phyloP scores from a whole-genome alignment of 2,888 invertebrate genomes.

The Parnassius mnemosyne region DNA sequence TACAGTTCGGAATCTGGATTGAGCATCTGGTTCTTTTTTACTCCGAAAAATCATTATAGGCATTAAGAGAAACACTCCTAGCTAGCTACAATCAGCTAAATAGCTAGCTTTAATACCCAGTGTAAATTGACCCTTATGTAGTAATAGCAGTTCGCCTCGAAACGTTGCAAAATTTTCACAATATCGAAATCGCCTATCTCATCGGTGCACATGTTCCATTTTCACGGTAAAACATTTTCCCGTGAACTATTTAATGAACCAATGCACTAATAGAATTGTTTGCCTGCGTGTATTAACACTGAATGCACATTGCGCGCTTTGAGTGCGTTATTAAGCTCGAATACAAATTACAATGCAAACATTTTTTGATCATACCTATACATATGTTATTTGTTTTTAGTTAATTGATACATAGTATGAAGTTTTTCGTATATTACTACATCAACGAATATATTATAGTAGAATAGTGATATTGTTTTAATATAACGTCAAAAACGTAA shows the following conservation, averaged over 20 bases:
- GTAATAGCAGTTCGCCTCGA: background rate
- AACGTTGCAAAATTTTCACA: constrained; percentile 18
- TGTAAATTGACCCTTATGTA: background rate
- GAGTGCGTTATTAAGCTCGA: constrained; percentile 19
- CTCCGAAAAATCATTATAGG: background rate
- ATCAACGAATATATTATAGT: too few relatives aligned
- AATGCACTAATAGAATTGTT: constrained; percentile 28
- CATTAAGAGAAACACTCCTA: background rate
- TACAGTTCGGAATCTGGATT: background rate
- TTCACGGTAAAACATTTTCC: constrained; percentile 22
- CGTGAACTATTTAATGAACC: constrained; percentile 25
- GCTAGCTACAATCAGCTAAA: too few relatives aligned
- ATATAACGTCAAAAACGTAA: too few relatives aligned
- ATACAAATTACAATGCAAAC: constrained; percentile 25
- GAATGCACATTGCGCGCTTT: constrained; percentile 15
- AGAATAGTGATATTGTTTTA: too few relatives aligned
- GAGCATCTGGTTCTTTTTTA: background rate
- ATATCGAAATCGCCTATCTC: constrained; percentile 18
- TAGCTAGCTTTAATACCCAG: background rate
- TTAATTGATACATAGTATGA: too few relatives aligned
- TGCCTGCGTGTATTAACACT: constrained; percentile 7
- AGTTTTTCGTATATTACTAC: too few relatives aligned
- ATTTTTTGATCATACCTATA: constrained; percentile 19
- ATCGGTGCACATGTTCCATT: constrained; percentile 21
- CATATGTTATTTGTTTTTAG: background rate